phyloP scores from a whole-genome alignment of 2,113 vertebrate species.

The Grammomys surdaster region DNA sequence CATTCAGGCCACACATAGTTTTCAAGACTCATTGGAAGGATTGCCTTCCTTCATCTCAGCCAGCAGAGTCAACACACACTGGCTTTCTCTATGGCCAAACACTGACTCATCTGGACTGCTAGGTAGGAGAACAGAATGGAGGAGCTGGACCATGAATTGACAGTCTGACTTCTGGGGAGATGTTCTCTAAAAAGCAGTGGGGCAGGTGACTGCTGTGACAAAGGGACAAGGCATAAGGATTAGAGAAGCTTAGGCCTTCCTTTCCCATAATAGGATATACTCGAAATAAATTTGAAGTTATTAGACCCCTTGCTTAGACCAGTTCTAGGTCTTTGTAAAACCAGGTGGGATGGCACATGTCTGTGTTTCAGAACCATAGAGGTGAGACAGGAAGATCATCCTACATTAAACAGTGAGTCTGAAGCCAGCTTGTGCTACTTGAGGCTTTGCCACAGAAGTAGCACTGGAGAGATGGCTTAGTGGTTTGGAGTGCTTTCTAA shows the following conservation, averaged over 20 bases:
- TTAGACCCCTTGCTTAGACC: not conserved
- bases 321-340: not conserved
- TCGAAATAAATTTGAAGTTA: not conserved
- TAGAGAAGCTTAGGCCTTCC: not conserved
- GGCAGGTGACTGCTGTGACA: not conserved
- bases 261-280: slow-evolving; percentile 12
- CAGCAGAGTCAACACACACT: not conserved
- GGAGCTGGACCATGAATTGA: not conserved
- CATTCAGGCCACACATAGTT: not conserved
- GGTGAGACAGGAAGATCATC: not conserved
- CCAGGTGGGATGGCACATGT: too few relatives aligned
- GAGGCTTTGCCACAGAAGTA: not conserved
- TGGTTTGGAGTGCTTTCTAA: not conserved
- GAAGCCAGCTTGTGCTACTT: not conserved
- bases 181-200: not conserved
- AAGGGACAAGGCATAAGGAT: not conserved
- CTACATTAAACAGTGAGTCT: not conserved
- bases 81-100: not conserved
- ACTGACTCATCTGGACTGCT: accelerated
- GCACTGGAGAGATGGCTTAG: not conserved
- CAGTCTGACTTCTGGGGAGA: not conserved
- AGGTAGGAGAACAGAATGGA: not conserved
- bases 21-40: not conserved
- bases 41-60: not conserved
- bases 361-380: not conserved